Base-by-base conservation (phyloP, 2,888 invertebrate species). In the Trachelus stipa region DNA sequence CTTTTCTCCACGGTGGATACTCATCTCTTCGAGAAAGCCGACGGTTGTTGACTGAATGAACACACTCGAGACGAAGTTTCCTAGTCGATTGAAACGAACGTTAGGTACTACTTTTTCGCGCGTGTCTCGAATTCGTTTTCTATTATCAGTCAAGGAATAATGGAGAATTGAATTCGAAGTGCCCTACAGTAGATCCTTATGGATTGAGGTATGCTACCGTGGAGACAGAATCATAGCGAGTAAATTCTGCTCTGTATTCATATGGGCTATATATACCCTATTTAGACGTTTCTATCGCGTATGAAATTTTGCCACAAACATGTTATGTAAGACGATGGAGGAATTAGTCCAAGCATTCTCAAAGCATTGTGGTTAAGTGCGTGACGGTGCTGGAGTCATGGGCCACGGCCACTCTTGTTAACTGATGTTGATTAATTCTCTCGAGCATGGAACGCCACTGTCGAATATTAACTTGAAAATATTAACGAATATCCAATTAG, bases 381-480 rank as follows among this genome's bases (percentile, higher is more conserved):
- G 82, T 87, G 88, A 89, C 88, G 85, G 83, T 80, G 81, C 77
- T 75, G 82, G 80, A 82, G 83, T 79, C 86, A 86, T 83, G 84
- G 90, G 88, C 89, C 88, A 89, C 79, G 87, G 87, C 82, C 85
- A 85, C 82, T 83, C 84, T 85, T 85, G 81, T 85, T 87, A 85
- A 79, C 82, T 83, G 80, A 84, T 85, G 81, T 84, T 78, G 84
- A 23, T 56, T 23, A 56, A 56, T 56, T 56, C 9, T 56, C 23
- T 23, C 56, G 2, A 56, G 56, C 23, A 23, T 56, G 6, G 9
- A 23, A 56, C 23, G 56, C 56, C 23, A 56, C 56, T 23, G 56
- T 56, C 56, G 56, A 56, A 56, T 56, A 56, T 9, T 23, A 23
- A 15, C 23, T 56, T 56, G 56, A 56, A 56, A 56, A 56, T 56